These are phyloP conservation scores for Chionoecetes opilio DNA, from an alignment of 1,140 invertebrate species.

Conservation along the genomic window DNA sequence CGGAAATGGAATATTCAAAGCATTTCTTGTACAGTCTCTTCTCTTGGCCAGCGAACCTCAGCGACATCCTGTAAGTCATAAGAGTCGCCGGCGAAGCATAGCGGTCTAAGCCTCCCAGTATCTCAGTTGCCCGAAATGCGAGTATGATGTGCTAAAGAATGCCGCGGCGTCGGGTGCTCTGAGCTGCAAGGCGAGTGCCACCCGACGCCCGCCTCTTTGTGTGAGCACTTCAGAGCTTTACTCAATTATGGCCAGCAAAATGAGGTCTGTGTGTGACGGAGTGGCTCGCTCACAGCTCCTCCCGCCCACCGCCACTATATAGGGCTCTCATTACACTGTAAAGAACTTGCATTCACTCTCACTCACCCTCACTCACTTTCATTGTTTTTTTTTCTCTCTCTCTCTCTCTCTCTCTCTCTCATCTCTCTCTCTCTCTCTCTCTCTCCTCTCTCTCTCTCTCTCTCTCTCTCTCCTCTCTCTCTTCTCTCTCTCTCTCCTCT, in stretches of 20 bases:
- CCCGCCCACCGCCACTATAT: slow-evolving; percentile 2
- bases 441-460: no score
- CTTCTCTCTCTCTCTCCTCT: no score
- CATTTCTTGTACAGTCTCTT: not conserved
- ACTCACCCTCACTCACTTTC: not conserved
- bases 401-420: no score
- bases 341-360: slow-evolving; percentile 16
- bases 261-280: slow-evolving; percentile 25
- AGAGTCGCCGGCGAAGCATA: not conserved
- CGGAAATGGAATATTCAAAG: not conserved
- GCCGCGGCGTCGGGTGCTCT: not conserved
- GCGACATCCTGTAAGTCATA: not conserved
- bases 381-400: no score
- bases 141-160: slow-evolving; percentile 31
- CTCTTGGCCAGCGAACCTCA: not conserved
- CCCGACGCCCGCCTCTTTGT: not conserved
- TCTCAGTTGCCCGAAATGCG: not conserved
- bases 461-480: no score
- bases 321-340: not conserved
- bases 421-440: no score
- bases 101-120: not conserved
- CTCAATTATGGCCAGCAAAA: slow-evolving; percentile 19
- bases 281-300: not conserved
- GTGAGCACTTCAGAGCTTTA: not conserved
- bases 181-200: not conserved